Evolutionary conservation across 2,797 vertebrate genomes (phyloP).

Genomic region (Catamblyrhynchus diadema): DNA sequence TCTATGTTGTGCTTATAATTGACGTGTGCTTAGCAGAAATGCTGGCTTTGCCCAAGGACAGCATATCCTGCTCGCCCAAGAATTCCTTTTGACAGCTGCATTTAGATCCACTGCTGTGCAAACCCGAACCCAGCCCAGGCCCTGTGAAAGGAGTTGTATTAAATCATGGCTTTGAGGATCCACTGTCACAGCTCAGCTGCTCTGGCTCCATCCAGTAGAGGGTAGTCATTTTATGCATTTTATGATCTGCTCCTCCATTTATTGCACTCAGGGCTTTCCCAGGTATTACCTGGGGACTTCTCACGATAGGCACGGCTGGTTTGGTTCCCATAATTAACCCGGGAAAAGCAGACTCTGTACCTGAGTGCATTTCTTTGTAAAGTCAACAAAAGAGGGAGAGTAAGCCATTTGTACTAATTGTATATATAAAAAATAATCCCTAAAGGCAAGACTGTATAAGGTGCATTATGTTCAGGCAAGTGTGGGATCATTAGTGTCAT

Average conservation of each 20-base stretch:
- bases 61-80: neutral
- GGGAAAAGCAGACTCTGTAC: slow-evolving; percentile 37
- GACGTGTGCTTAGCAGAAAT: neutral
- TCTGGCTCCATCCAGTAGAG: slow-evolving; percentile 9
- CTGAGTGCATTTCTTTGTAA: slow-evolving; percentile 36
- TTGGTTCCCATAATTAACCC: slow-evolving; percentile 38
- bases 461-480: slow-evolving; percentile 36
- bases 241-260: neutral
- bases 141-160: neutral
- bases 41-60: neutral
- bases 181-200: neutral
- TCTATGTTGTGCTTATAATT: neutral
- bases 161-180: neutral
- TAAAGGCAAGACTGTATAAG: slow-evolving; percentile 9
- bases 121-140: neutral
- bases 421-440: neutral
- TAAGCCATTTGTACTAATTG: slow-evolving; percentile 12
- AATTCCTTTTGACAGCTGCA: neutral
- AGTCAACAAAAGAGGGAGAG: slow-evolving; percentile 37
- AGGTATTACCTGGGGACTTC: neutral
- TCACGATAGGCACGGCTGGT: neutral
- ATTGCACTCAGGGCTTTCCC: neutral
- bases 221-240: neutral
- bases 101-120: neutral
- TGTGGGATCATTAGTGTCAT: slow-evolving; percentile 47